phyloP scores from a whole-genome alignment of 2,888 invertebrate genomes.

The Andrena bicolor region DNA sequence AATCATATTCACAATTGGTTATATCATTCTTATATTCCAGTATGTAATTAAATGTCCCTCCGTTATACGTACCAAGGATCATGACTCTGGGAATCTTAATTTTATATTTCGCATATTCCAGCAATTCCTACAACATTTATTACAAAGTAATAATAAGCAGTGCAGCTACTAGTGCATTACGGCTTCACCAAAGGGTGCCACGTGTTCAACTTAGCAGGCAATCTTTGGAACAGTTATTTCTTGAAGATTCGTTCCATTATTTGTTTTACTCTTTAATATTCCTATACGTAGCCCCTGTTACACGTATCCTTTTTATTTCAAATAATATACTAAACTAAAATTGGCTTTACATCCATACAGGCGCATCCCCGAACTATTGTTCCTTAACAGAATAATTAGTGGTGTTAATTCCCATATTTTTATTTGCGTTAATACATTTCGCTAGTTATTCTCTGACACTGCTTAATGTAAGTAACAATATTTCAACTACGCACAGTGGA shows the following conservation, averaged over 20 bases:
- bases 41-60: slow-evolving; percentile 85
- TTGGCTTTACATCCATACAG: background rate
- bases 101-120: slow-evolving; percentile 77
- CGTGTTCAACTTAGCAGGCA: slow-evolving; percentile 92
- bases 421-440: slow-evolving; percentile 97
- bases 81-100: background rate
- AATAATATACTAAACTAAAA: slow-evolving; percentile 22
- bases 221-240: slow-evolving; percentile 92
- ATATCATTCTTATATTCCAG: slow-evolving; percentile 95
- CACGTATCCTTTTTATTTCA: slow-evolving; percentile 91
- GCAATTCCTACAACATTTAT: slow-evolving; percentile 92
- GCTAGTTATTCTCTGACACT: slow-evolving; percentile 96
- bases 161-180: slow-evolving; percentile 97
- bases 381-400: slow-evolving; percentile 86
- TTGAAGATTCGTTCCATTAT: slow-evolving; percentile 98
- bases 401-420: slow-evolving; percentile 94
- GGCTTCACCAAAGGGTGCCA: slow-evolving; percentile 97
- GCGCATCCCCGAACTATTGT: slow-evolving; percentile 15
- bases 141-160: slow-evolving; percentile 96
- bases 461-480: slow-evolving; percentile 93
- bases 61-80: slow-evolving; percentile 67
- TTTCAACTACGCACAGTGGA: background rate
- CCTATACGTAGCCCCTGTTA: slow-evolving; percentile 94
- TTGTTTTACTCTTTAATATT: slow-evolving; percentile 98
- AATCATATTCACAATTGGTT: slow-evolving; percentile 93